Base-by-base conservation (phyloP, 2,888 invertebrate species). In the Acleris cristana region DNA sequence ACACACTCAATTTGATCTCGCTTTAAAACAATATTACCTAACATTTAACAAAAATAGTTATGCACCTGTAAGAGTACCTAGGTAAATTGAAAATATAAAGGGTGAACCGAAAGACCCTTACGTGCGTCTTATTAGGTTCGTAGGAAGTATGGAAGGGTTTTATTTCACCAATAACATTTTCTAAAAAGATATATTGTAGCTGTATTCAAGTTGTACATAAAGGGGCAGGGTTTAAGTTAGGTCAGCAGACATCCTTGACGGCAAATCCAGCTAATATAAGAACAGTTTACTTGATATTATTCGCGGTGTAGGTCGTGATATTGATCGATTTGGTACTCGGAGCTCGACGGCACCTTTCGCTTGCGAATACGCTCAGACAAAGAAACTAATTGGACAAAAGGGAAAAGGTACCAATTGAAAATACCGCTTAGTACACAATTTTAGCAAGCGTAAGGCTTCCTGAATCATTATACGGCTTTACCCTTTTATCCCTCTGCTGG, bases 241-340 rank as follows among this genome's bases (percentile, higher is more conserved):
- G 14, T 14, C 14, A 40, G 12, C 14, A 40, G 40, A 40, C 40
- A 40, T 40, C 40, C 40, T 40, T 40, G 40, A 40, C 40, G 40
- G 14, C 40, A 40, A 14, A 40, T 40, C 14, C 40, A 14, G 40
- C 40, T 14, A 12, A 45, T 45, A 21, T 55, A 61, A 61, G 34
- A 62, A 34, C 21, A 21, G 45, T 57, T 63, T 70, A 66, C 70
- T 70, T 69, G 70, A 56, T 69, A 59, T 72, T 70, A 74, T 74
- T 76, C 73, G 73, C 76, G 74, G 77, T 77, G 73, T 74, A 71
- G 75, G 75, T 79, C 75, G 76, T 70, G 70, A 70, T 88, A 89
- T 89, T 86, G 88, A 89, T 89, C 88, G 82, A 79, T 78, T 89
- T 89, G 82, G 80, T 78, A 77, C 76, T 76, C 73, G 69, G 77